Evolutionary conservation across 1,140 invertebrate genomes (phyloP).

Genomic region (Proctacanthus coquilletti): DNA sequence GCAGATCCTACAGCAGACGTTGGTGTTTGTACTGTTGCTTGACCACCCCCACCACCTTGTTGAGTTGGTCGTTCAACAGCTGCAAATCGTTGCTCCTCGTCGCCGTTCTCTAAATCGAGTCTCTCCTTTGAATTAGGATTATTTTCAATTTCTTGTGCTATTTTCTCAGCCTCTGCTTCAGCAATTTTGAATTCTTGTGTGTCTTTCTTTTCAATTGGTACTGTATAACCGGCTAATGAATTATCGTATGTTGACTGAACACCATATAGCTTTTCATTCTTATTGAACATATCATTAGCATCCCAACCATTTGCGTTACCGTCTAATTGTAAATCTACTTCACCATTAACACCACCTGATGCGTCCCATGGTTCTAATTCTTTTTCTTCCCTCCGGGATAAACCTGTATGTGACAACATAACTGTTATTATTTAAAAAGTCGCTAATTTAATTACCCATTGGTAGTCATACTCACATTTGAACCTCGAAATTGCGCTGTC

Average conservation of each 20-base stretch:
- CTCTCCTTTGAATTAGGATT: constrained; percentile 64
- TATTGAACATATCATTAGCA: constrained; percentile 85
- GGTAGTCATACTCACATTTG: constrained; percentile 34
- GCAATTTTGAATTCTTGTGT: constrained; percentile 71
- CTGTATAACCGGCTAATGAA: constrained; percentile 72
- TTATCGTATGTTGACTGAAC: constrained; percentile 79
- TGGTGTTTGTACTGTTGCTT: not conserved
- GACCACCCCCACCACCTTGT: too few relatives aligned
- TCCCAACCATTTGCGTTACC: constrained; percentile 80
- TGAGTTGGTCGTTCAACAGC: constrained; percentile 42
- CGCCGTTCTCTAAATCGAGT: constrained; percentile 76
- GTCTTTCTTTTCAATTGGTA: constrained; percentile 66
- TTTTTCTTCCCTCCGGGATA: constrained; percentile 45
- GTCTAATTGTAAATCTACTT: constrained; percentile 49
- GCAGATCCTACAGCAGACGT: not conserved
- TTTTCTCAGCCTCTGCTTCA: constrained; percentile 69
- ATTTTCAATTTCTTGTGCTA: constrained; percentile 80
- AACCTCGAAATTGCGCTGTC: constrained; percentile 57
- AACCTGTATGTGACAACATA: constrained; percentile 18
- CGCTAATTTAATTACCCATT: too few relatives aligned
- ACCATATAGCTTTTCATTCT: constrained; percentile 80
- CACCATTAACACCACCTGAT: constrained; percentile 39
- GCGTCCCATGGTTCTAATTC: constrained; percentile 82
- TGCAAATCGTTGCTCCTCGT: constrained; percentile 65
- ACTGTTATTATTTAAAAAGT: constrained; percentile 2